Conservation (phyloP, 2,888 invertebrate genomes). For the Ceraclea dissimilis region DNA sequence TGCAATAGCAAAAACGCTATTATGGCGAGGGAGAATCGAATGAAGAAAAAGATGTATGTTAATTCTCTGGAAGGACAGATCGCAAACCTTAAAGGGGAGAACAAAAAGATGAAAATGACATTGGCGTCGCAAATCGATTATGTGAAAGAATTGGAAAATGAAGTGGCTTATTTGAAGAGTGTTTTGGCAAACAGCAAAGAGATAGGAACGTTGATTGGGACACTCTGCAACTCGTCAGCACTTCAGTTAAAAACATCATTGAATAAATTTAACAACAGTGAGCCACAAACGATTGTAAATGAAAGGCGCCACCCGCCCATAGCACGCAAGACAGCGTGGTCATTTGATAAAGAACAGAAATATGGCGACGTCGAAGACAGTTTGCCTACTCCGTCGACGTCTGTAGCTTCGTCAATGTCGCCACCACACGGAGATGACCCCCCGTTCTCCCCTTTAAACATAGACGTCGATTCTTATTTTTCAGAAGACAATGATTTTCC, state of each 20-base stretch:
- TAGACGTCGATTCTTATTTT: constrained; percentile 12
- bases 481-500: constrained; percentile 13
- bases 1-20: constrained; percentile 44
- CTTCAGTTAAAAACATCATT: constrained; percentile 16
- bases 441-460: constrained; percentile 11
- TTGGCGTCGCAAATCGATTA: constrained; percentile 42
- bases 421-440: constrained; percentile 4
- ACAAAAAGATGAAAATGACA: constrained; percentile 40
- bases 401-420: constrained; percentile 7
- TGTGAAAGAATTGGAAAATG: constrained; percentile 42
- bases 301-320: neutral
- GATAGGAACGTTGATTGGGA: constrained; percentile 43
- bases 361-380: neutral
- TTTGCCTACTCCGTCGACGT: constrained; percentile 4
- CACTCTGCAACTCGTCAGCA: constrained; percentile 31
- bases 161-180: constrained; percentile 48
- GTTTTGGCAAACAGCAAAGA: constrained; percentile 48
- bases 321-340: constrained; percentile 13
- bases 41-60: constrained; percentile 53
- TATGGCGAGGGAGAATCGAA: constrained; percentile 55
- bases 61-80: constrained; percentile 48
- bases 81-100: constrained; percentile 37
- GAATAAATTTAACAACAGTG: neutral
- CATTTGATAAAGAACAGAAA: constrained; percentile 1
- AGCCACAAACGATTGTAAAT: neutral